A percentile compares a stretch with the other conserved stretches of the same genome.
Conservation (phyloP, 1,140 invertebrate species). For the Saxidomus purpurata region DNA sequence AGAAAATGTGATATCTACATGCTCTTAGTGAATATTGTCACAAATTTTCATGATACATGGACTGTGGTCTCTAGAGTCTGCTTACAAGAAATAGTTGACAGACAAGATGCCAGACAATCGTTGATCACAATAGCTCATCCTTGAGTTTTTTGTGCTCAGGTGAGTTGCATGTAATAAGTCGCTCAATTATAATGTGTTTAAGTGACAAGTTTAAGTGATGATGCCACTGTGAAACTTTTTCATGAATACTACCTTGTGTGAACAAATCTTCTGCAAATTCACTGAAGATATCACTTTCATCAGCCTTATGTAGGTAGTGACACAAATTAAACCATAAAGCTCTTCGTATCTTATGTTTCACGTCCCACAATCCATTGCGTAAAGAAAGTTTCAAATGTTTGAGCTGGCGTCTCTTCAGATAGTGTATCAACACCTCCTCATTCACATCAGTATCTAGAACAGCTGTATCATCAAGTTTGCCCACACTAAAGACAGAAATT, state of each 20-base stretch:
- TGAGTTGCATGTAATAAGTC: too few relatives aligned
- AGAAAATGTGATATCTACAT: too few relatives aligned
- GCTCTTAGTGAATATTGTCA: too few relatives aligned
- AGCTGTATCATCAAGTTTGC: neutral
- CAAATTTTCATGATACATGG: too few relatives aligned
- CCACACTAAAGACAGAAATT: neutral
- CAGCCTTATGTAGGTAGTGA: constrained; percentile 71
- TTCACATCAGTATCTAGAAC: neutral
- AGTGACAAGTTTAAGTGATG: too few relatives aligned
- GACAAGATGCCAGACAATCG: too few relatives aligned
- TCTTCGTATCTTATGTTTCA: constrained; percentile 68
- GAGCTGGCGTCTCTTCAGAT: constrained; percentile 1
- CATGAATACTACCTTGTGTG: constrained; percentile 70
- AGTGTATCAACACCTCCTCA: constrained; percentile 22
- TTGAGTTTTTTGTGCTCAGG: too few relatives aligned
- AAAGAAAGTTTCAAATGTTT: constrained; percentile 44
- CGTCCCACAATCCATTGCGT: constrained; percentile 22
- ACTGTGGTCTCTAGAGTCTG: too few relatives aligned
- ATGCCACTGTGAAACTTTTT: too few relatives aligned
- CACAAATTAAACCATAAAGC: constrained; percentile 73
- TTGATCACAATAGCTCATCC: too few relatives aligned
- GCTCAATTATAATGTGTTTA: too few relatives aligned
- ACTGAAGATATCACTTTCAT: constrained; percentile 69
- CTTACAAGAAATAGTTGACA: too few relatives aligned
- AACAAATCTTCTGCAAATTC: constrained; percentile 74